These are phyloP conservation scores for Habroteleia sp. DNA, from an alignment of 2,888 invertebrate genomes.

Conservation along the genomic window DNA sequence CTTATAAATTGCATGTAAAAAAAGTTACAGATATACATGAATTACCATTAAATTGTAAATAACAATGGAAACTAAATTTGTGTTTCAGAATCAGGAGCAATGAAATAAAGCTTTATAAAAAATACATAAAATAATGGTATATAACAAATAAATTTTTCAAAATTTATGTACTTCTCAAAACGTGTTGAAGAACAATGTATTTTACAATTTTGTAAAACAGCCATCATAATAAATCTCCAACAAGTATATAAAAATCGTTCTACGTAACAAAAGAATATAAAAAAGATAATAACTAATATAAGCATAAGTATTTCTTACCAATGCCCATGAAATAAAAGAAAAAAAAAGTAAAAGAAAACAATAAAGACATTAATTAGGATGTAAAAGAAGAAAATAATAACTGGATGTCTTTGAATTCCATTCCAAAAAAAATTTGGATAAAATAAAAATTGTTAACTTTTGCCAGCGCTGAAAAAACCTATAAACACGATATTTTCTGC, in stretches of 20 bases:
- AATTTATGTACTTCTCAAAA: background rate
- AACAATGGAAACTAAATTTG: too few relatives aligned
- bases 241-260: background rate
- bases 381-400: too few relatives aligned
- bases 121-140: too few relatives aligned
- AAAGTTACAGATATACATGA: too few relatives aligned
- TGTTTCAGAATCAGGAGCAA: too few relatives aligned
- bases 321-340: background rate
- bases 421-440: conserved; percentile 10
- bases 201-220: conserved; percentile 9
- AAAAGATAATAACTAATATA: background rate
- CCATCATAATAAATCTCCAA: background rate
- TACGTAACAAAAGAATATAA: conserved; percentile 5
- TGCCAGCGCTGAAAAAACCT: background rate
- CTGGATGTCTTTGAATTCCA: too few relatives aligned
- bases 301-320: background rate
- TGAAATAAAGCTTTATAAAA: too few relatives aligned
- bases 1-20: too few relatives aligned
- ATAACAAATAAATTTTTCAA: background rate
- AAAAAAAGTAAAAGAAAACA: conserved; percentile 51
- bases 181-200: background rate
- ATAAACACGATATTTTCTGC: conserved; percentile 3
- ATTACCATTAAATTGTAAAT: too few relatives aligned
- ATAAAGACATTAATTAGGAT: too few relatives aligned
- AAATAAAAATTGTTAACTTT: background rate